phyloP scores from a whole-genome alignment of 2,113 vertebrate genomes.

The Tonatia bakeri region DNA sequence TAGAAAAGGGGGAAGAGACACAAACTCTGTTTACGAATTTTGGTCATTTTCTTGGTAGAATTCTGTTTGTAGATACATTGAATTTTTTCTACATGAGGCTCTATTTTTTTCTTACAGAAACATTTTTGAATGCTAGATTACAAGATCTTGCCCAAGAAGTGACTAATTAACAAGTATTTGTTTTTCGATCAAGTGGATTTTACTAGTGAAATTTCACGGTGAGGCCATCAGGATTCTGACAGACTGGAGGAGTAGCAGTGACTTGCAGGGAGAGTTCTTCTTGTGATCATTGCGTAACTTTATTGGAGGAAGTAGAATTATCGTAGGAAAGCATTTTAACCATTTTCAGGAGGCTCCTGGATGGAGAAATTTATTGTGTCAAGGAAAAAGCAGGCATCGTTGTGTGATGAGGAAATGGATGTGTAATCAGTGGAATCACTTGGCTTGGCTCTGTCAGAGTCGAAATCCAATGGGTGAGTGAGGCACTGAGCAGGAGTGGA shows the following conservation, averaged over 20 bases:
- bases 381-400: constrained; percentile 64
- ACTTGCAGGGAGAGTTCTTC: neutral
- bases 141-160: constrained; percentile 38
- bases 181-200: neutral
- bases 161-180: neutral
- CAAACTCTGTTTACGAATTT: constrained; percentile 6
- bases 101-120: neutral
- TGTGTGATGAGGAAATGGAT: constrained; percentile 60
- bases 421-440: constrained; percentile 69
- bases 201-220: neutral
- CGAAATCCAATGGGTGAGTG: constrained; percentile 64
- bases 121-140: neutral
- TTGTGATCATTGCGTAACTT: constrained; percentile 23
- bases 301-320: neutral
- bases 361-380: constrained; percentile 41
- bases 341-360: constrained; percentile 63
- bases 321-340: neutral
- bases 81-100: neutral
- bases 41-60: constrained; percentile 21
- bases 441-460: constrained; percentile 67
- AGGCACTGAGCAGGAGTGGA: constrained; percentile 40
- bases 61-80: constrained; percentile 15
- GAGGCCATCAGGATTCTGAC: neutral
- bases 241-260: neutral
- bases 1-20: constrained; percentile 14